Evolutionary conservation across 2,888 invertebrate species (phyloP).

Genomic region (Callinectes sapidus): DNA sequence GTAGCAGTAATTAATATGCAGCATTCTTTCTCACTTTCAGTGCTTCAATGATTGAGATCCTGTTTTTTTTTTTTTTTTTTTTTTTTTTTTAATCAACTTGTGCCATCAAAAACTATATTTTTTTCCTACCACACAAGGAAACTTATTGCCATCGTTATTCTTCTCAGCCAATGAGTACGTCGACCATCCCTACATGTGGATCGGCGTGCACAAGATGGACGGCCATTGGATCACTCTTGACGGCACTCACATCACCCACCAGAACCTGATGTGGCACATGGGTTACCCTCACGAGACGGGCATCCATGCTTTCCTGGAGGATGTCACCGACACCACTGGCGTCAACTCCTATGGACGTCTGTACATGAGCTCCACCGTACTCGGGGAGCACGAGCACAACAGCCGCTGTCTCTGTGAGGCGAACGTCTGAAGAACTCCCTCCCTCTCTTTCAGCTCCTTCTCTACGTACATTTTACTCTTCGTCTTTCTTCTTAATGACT

Average conservation of each 20-base stretch:
- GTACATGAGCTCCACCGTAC: slow-evolving; percentile 41
- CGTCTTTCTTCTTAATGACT: too few species aligned
- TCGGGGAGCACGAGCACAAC: slow-evolving; percentile 26
- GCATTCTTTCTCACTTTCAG: too few species aligned
- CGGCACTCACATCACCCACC: not conserved
- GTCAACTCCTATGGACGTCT: slow-evolving; percentile 39
- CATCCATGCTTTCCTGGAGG: slow-evolving; percentile 25
- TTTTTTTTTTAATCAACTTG: too few species aligned
- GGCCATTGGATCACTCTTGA: slow-evolving; percentile 32
- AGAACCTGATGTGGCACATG: slow-evolving; percentile 34
- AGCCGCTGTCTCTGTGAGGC: slow-evolving; percentile 42
- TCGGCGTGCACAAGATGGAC: slow-evolving; percentile 38
- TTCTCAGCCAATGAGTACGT: not conserved
- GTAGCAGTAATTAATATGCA: too few species aligned
- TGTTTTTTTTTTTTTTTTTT: too few species aligned
- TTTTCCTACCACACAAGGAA: not conserved
- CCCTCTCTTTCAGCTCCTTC: too few species aligned
- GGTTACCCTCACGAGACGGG: slow-evolving; percentile 46
- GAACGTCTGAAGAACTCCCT: not conserved
- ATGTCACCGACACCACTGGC: not conserved
- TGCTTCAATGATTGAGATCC: too few species aligned
- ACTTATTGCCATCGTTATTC: not conserved
- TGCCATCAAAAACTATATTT: too few species aligned
- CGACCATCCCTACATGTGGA: slow-evolving; percentile 52
- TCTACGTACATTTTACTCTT: too few species aligned